These are phyloP conservation scores for Agonopterix arenella DNA, from an alignment of 2,888 invertebrate genomes.

Conservation along the genomic window DNA sequence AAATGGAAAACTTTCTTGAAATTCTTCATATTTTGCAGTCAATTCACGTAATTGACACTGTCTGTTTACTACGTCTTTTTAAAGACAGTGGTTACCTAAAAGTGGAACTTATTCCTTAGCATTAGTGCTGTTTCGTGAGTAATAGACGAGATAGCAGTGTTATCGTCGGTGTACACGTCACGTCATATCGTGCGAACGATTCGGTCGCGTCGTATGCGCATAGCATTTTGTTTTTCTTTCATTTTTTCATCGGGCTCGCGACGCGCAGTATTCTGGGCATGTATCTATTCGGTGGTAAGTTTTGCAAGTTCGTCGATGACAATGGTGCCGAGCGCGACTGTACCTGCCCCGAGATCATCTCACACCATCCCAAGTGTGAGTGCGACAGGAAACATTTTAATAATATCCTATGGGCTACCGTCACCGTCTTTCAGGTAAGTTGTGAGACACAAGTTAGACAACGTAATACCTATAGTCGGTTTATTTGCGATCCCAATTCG, in stretches of 20 bases:
- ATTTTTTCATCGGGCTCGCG: slow-evolving; percentile 68
- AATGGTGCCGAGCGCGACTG: slow-evolving; percentile 90
- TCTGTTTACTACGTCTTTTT: too few species aligned
- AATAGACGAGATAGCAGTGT: slow-evolving; percentile 64
- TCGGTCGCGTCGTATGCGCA: slow-evolving; percentile 70
- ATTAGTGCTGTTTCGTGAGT: slow-evolving; percentile 35
- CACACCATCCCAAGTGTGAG: slow-evolving; percentile 92
- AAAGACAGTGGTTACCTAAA: too few species aligned
- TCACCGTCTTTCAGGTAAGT: slow-evolving; percentile 98
- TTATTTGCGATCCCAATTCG: slow-evolving; percentile 68
- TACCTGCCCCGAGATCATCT: slow-evolving; percentile 94
- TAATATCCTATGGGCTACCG: slow-evolving; percentile 97
- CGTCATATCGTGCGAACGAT: slow-evolving; percentile 48
- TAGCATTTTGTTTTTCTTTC: slow-evolving; percentile 74
- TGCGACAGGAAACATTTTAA: slow-evolving; percentile 99
- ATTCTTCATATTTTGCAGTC: too few species aligned
- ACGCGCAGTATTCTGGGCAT: slow-evolving; percentile 97
- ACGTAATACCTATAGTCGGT: slow-evolving; percentile 51
- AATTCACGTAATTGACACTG: too few species aligned
- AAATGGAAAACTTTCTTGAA: too few species aligned
- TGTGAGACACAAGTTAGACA: slow-evolving; percentile 50
- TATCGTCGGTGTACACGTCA: slow-evolving; percentile 55
- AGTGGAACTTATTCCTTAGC: slow-evolving; percentile 17
- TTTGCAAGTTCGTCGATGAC: slow-evolving; percentile 97
- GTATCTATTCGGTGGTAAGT: slow-evolving; percentile 99